Conservation (phyloP, 1,140 invertebrate species). For the Thaumetopoea pityocampa region DNA sequence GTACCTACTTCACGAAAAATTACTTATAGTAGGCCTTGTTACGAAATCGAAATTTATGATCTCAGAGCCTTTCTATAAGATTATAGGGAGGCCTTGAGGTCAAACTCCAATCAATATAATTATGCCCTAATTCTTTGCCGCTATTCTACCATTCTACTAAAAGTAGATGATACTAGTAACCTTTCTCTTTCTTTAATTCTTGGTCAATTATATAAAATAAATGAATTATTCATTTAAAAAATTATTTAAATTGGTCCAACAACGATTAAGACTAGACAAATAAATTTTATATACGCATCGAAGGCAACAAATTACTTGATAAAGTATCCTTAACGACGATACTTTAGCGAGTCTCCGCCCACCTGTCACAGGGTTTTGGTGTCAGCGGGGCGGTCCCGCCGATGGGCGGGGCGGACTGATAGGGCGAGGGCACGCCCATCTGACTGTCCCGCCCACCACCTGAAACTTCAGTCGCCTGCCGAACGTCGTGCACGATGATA, state of each 20-base stretch:
- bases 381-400: conserved; percentile 29
- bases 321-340: conserved; percentile 67
- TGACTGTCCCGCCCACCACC: conserved; percentile 47
- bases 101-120: no score
- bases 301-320: conserved; percentile 70
- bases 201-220: conserved; percentile 2
- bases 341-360: conserved; percentile 50
- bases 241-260: no score
- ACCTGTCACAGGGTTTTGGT: conserved; percentile 60
- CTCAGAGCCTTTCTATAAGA: no score
- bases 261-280: conserved; percentile 30
- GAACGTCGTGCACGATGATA: conserved; percentile 53
- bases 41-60: no score
- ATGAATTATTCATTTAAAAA: conserved; percentile 1
- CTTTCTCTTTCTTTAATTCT: no score
- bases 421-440: conserved; percentile 39
- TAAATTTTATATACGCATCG: conserved; percentile 62
- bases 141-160: no score
- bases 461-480: conserved; percentile 53
- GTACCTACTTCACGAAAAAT: no score
- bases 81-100: no score
- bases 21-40: no score
- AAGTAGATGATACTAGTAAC: no score
- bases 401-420: conserved; percentile 34
- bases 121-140: no score